Base-by-base conservation (phyloP, 2,797 vertebrate genomes). In the Nasua narica region DNA sequence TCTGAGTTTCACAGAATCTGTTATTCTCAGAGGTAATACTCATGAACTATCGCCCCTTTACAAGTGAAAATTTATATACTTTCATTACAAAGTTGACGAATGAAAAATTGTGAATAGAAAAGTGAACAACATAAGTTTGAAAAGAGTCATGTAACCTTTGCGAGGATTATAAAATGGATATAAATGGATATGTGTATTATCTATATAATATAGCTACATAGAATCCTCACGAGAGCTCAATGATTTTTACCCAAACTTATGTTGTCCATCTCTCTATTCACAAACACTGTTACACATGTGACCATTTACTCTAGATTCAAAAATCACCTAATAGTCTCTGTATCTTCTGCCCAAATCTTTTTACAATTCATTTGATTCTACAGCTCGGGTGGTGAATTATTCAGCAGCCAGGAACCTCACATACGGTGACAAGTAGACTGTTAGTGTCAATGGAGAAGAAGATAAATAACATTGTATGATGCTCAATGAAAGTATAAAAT, bases 21-120 rank as follows among this genome's bases (percentile, higher is more conserved):
- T 97, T 98, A 96, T 96, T 78, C 37, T 70, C 94, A 97, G 67
- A 62, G 74, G 69, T 74, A 65, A 93, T 67, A 97, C 48, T 95
- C 60, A 95, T 82, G 92, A 97, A 98, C 82, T 87, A 95, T 92
- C 83, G 87, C 9, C 32, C 90, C 58, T 91, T 96, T 67, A 6
- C 70, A 98, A 97, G 8, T 92, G 46, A 97, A 98, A 95, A 95
- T 83, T 95, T 25, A 79, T 87, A 98, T 95, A 93, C 48, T 90
- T 97, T 96, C 46, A 90, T 94, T 91, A 78, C 84, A 95, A 95
- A 94, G 19, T 40, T 98, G 74, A 96, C 77, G n/a, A 52, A 3
- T 76, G 78, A 95, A 94, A 95, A 97, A 96, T 90, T 82, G 58
- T 35, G 82, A 94, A 58, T 77, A 94, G 29, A 40, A 77, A 85